Conservation (phyloP, 2,113 vertebrate species). For the Tor tambroides region DNA sequence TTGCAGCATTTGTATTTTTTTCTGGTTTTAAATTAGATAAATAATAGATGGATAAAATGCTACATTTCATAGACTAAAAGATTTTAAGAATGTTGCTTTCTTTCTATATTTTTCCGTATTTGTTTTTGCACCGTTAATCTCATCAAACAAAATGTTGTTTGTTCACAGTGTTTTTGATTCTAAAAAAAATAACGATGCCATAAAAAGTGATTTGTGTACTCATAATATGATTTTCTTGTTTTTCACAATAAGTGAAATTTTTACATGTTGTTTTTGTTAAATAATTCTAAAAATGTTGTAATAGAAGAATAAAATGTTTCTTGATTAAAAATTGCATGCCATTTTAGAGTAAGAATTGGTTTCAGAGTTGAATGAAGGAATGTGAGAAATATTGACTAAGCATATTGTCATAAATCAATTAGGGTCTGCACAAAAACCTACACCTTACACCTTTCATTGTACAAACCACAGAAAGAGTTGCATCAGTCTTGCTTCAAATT, state of each 20-base stretch:
- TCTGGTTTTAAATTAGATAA: background rate
- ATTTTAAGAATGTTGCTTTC: background rate
- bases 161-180: background rate
- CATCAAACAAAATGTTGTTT: background rate
- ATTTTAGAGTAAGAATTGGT: too few species aligned
- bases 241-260: too few species aligned
- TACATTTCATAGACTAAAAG: background rate
- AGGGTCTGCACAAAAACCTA: background rate
- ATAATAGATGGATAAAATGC: background rate
- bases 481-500: conserved; percentile 16
- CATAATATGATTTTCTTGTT: too few species aligned
- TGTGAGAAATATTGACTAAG: too few species aligned
- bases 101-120: background rate
- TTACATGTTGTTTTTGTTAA: too few species aligned
- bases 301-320: too few species aligned
- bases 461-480: conserved; percentile 13
- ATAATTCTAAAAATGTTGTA: too few species aligned
- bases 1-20: background rate
- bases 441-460: background rate
- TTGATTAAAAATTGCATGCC: too few species aligned
- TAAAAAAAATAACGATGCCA: background rate
- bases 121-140: background rate
- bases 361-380: too few species aligned
- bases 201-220: too few species aligned
- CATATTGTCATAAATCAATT: conserved; percentile 15